Conservation (phyloP, 1,140 invertebrate species). For the Dysdera silvatica region DNA sequence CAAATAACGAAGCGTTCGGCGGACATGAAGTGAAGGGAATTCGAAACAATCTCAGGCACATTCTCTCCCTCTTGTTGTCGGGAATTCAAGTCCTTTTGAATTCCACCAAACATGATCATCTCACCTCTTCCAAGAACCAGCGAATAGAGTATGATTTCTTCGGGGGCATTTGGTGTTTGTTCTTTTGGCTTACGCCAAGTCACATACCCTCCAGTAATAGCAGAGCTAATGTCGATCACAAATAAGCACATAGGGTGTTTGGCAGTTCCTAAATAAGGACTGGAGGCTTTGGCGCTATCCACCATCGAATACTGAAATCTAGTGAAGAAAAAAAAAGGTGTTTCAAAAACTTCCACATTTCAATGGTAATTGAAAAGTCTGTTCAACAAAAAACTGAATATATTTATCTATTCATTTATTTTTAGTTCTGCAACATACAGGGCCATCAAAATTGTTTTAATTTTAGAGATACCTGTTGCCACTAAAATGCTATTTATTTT, state of each 20-base stretch:
- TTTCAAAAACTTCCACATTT: too few species aligned
- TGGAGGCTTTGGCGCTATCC: conserved; percentile 9
- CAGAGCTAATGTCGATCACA: conserved; percentile 72
- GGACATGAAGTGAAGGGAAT: conserved; percentile 27
- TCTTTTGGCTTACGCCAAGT: conserved; percentile 63
- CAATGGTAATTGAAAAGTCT: too few species aligned
- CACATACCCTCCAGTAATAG: conserved; percentile 51
- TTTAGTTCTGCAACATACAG: too few species aligned
- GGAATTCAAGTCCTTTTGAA: conserved; percentile 59
- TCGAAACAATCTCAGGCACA: conserved; percentile 28
- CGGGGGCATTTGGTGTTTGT: conserved; percentile 49
- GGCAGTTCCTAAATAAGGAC: conserved; percentile 1
- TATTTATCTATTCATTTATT: too few species aligned
- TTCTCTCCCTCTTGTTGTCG: conserved; percentile 20
- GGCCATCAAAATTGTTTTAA: too few species aligned
- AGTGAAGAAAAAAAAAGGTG: not conserved
- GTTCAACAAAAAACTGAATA: not conserved
- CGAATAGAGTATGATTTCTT: conserved; percentile 82
- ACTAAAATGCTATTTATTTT: too few species aligned
- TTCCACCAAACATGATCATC: conserved; percentile 88
- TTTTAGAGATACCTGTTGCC: too few species aligned
- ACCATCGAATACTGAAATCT: conserved; percentile 5
- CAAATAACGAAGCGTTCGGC: conserved; percentile 27
- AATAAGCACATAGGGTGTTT: conserved; percentile 65
- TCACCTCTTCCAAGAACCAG: conserved; percentile 81